These are phyloP conservation scores for Cynocephalus volans DNA, from an alignment of 2,113 vertebrate species.

Conservation along the genomic window DNA sequence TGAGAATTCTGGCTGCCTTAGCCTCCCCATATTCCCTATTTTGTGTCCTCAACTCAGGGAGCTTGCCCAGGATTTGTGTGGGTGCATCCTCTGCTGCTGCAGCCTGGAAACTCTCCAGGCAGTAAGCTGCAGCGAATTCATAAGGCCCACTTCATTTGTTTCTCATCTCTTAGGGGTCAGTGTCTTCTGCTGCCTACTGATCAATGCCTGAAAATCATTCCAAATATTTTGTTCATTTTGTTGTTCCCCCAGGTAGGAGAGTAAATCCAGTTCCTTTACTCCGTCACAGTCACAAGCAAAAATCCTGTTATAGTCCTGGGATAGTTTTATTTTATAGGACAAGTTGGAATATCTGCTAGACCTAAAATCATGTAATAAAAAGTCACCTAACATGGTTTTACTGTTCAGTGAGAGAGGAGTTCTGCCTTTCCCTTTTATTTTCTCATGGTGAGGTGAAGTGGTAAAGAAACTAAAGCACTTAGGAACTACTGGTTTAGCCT, in stretches of 20 bases:
- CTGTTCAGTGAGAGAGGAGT: neutral
- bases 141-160: neutral
- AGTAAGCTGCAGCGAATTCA: neutral
- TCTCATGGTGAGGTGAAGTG: neutral
- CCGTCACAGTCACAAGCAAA: neutral
- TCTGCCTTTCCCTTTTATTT: neutral
- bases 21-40: neutral
- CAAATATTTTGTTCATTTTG: neutral
- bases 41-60: neutral
- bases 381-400: neutral
- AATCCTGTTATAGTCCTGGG: neutral
- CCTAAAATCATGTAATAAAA: neutral
- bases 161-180: neutral
- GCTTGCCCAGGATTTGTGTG: neutral
- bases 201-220: neutral
- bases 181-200: neutral
- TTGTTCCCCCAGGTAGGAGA: neutral
- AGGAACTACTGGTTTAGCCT: neutral
- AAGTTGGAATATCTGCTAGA: neutral
- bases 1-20: neutral
- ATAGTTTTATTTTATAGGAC: slow-evolving; percentile 21
- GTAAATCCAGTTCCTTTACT: neutral
- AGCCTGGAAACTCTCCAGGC: neutral
- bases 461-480: neutral
- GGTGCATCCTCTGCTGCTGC: neutral